phyloP scores from a whole-genome alignment of 1,140 invertebrate genomes.

The Ceratina calcarata region DNA sequence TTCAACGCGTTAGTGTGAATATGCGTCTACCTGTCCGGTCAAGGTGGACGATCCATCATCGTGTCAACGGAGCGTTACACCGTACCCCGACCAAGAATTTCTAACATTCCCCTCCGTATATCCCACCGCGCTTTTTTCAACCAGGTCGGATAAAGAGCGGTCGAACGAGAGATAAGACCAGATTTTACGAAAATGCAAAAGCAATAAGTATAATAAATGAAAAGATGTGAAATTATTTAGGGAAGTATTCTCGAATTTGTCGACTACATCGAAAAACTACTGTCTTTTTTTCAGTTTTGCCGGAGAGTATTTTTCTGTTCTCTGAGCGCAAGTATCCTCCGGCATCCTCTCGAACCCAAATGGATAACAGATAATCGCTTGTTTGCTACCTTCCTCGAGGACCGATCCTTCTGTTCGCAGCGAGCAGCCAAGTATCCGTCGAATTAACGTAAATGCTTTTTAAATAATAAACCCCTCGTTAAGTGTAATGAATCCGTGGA shows the following conservation, averaged over 20 bases:
- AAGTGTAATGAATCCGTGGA: constrained; percentile 68
- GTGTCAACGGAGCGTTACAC: constrained; percentile 74
- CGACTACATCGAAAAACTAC: too few relatives aligned
- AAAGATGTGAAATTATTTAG: background rate
- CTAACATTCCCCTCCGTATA: constrained; percentile 36
- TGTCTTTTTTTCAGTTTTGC: too few relatives aligned
- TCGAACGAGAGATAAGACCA: background rate
- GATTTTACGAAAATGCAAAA: background rate
- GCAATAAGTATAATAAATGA: background rate
- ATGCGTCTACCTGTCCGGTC: constrained; percentile 64
- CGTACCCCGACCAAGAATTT: constrained; percentile 46
- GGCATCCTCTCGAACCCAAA: constrained; percentile 43
- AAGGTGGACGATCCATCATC: constrained; percentile 76
- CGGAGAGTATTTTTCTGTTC: background rate
- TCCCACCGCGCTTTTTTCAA: constrained; percentile 12
- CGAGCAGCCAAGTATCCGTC: constrained; percentile 24
- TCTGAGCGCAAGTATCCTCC: background rate
- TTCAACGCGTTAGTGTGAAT: constrained; percentile 62
- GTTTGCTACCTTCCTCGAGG: constrained; percentile 56
- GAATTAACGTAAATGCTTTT: constrained; percentile 73
- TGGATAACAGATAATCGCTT: constrained; percentile 69
- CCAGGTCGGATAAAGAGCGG: background rate
- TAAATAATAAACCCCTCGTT: constrained; percentile 72
- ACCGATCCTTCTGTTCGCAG: background rate
- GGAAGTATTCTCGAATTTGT: background rate